These are phyloP conservation scores for Epizoanthus scotinus DNA, from an alignment of 92 coral and sea anemone genomes.

Conservation along the genomic window DNA sequence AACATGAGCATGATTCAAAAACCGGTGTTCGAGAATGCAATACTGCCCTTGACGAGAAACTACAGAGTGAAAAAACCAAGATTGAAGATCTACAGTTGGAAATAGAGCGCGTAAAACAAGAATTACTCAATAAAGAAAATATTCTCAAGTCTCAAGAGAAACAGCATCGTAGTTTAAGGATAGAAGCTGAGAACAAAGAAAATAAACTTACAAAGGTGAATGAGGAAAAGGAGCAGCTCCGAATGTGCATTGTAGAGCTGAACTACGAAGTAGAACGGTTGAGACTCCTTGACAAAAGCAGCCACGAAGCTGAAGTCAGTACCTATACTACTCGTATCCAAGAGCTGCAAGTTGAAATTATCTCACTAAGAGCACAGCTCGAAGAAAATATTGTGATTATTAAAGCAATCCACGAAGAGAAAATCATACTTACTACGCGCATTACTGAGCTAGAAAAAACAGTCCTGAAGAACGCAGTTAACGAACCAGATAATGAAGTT, in stretches of 20 bases:
- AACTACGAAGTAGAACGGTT: constrained; percentile 55
- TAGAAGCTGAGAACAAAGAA: constrained; percentile 38
- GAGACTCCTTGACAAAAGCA: constrained; percentile 4
- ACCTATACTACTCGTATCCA: neutral
- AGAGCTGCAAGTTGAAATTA: constrained; percentile 24
- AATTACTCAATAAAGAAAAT: constrained; percentile 1
- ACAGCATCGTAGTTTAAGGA: constrained; percentile 29
- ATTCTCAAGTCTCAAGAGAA: constrained; percentile 15
- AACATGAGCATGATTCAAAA: constrained; percentile 34
- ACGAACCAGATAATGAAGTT: neutral
- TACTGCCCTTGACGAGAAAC: neutral
- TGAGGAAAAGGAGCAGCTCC: constrained; percentile 54
- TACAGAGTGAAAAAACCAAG: neutral
- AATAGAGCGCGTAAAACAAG: constrained; percentile 14
- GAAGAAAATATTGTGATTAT: constrained; percentile 7
- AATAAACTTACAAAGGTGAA: constrained; percentile 32
- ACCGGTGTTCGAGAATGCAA: constrained; percentile 2
- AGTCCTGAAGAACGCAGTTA: neutral
- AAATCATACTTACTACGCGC: constrained; percentile 2
- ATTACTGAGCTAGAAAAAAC: constrained; percentile 29
- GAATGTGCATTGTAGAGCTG: constrained; percentile 57
- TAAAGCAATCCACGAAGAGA: constrained; percentile 15
- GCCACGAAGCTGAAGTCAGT: neutral
- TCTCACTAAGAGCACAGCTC: constrained; percentile 19
- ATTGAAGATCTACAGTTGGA: neutral